Conservation (phyloP, 37 sponge, comb jelly and placozoan genomes). For the Aplysina aerophoba region DNA sequence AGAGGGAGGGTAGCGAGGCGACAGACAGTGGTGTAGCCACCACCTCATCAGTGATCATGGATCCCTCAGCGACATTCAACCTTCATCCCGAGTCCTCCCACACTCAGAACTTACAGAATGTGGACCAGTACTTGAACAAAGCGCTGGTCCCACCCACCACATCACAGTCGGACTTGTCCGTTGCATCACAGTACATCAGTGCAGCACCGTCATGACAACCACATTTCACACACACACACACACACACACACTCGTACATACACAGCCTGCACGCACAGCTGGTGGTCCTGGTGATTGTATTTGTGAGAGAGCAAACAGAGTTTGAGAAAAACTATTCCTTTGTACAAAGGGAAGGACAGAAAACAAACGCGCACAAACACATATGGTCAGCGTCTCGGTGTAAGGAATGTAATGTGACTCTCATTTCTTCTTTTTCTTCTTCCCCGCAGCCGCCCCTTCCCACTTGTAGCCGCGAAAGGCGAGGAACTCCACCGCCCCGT, state of each 20-base stretch:
- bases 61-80: neutral
- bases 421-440: conserved; percentile 44
- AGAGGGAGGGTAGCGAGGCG: neutral
- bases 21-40: neutral
- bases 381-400: too few species aligned
- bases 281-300: too few species aligned
- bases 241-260: conserved; percentile 10
- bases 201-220: conserved; percentile 14
- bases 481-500: conserved; percentile 36
- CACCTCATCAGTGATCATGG: conserved; percentile 18
- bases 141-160: neutral
- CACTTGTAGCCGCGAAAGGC: conserved; percentile 28
- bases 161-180: neutral
- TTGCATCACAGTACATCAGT: neutral
- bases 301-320: too few species aligned
- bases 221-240: conserved; percentile 22
- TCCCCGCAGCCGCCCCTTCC: conserved; percentile 5
- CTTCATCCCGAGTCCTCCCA: neutral
- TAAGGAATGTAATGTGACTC: too few species aligned
- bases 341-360: too few species aligned
- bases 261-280: too few species aligned
- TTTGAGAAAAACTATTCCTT: too few species aligned
- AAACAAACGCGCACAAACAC: too few species aligned
- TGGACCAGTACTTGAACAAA: conserved; percentile 31
- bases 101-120: neutral